phyloP scores from a whole-genome alignment of 2,888 invertebrate species.

The Geotrupes spiniger region DNA sequence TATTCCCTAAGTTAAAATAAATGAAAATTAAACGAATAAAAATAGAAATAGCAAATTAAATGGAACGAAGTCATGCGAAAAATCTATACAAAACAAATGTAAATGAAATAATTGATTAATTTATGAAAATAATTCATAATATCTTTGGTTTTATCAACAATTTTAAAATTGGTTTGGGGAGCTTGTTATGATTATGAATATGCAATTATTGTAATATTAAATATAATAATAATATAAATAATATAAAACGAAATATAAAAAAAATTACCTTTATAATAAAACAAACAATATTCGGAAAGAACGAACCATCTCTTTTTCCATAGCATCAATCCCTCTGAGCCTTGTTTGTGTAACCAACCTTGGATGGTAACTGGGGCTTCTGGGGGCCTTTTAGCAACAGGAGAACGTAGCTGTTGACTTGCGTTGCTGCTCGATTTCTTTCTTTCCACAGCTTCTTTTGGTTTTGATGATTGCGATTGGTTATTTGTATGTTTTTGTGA shows the following conservation, averaged over 20 bases:
- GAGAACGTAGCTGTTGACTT: constrained; percentile 69
- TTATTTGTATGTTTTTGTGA: constrained; percentile 23
- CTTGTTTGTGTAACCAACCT: constrained; percentile 91
- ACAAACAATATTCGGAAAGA: constrained; percentile 87
- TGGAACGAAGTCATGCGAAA: too few species aligned
- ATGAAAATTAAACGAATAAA: too few species aligned
- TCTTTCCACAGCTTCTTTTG: constrained; percentile 35
- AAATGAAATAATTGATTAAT: too few species aligned
- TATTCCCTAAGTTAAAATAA: too few species aligned
- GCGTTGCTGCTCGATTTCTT: constrained; percentile 31
- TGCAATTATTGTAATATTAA: too few species aligned
- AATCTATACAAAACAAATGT: too few species aligned
- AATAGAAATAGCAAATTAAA: too few species aligned
- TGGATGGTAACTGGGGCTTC: constrained; percentile 81
- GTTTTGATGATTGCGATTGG: constrained; percentile 18
- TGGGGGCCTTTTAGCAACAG: constrained; percentile 74
- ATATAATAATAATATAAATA: too few species aligned
- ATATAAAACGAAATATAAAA: constrained; percentile 3
- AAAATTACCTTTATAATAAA: constrained; percentile 83
- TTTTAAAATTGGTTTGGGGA: too few species aligned
- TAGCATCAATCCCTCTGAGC: constrained; percentile 87
- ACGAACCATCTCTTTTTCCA: constrained; percentile 97
- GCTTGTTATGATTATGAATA: too few species aligned
- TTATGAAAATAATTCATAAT: too few species aligned
- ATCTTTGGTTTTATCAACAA: too few species aligned